These are phyloP conservation scores for Fundulus diaphanus DNA, from an alignment of 2,797 vertebrate species.

Conservation along the genomic window DNA sequence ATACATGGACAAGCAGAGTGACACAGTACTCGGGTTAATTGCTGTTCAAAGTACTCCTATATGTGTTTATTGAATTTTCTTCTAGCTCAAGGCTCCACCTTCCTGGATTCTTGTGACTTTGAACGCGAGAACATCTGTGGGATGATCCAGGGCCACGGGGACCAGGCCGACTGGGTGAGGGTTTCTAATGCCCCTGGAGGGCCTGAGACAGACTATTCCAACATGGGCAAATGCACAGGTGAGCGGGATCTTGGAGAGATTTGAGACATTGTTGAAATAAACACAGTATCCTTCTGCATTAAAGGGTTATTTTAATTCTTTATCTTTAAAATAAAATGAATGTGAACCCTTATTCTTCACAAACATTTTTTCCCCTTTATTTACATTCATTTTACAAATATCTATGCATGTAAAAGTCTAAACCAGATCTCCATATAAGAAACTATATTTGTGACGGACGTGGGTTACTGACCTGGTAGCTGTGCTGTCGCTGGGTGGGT, in stretches of 20 bases:
- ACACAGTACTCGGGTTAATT: slow-evolving; percentile 25
- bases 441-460: too few relatives aligned
- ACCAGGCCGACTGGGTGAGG: slow-evolving; percentile 81
- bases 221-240: slow-evolving; percentile 89
- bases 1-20: neutral
- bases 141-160: slow-evolving; percentile 87
- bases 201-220: slow-evolving; percentile 86
- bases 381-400: neutral
- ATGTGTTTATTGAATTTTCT: slow-evolving; percentile 16
- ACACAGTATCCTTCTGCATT: neutral
- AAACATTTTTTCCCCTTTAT: neutral
- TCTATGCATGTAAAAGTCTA: neutral
- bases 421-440: neutral
- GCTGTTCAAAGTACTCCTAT: slow-evolving; percentile 48
- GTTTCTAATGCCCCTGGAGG: slow-evolving; percentile 71
- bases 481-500: too few relatives aligned
- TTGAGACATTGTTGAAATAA: neutral
- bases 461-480: too few relatives aligned
- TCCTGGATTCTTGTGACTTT: slow-evolving; percentile 93
- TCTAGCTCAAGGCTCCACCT: slow-evolving; percentile 81
- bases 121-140: slow-evolving; percentile 93
- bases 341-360: neutral
- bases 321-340: neutral
- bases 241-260: slow-evolving; percentile 34
- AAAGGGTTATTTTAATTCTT: neutral